phyloP scores from a whole-genome alignment of 2,888 invertebrate species.

The Linyphia triangularis region DNA sequence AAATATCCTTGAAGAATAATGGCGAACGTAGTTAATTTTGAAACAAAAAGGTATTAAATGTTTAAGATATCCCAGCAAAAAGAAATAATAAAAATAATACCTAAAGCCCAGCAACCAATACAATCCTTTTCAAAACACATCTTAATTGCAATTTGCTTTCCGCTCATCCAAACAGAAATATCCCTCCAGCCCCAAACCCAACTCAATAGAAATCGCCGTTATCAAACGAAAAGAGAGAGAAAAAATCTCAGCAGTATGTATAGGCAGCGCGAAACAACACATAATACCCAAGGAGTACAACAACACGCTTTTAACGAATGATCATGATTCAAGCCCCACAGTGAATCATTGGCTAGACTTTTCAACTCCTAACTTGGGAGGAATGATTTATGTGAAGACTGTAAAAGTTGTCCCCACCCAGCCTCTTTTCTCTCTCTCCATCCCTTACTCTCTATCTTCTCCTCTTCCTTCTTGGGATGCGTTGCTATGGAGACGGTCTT shows the following conservation, averaged over 20 bases:
- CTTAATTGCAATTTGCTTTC: constrained; percentile 36
- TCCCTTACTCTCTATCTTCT: no score
- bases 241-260: constrained; percentile 29
- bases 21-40: no score
- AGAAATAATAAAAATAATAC: background rate
- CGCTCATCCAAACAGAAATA: background rate
- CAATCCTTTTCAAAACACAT: background rate
- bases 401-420: constrained; percentile 73
- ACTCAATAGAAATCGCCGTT: background rate
- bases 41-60: no score
- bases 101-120: no score
- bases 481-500: constrained; percentile 51
- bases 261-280: constrained; percentile 63
- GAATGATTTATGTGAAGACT: constrained; percentile 73
- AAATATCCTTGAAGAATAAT: no score
- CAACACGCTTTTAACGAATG: constrained; percentile 74
- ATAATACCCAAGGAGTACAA: constrained; percentile 63
- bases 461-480: constrained; percentile 57
- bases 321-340: constrained; percentile 60
- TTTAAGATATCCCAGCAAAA: background rate
- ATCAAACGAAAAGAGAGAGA: constrained; percentile 5
- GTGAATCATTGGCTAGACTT: constrained; percentile 72
- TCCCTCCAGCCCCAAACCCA: background rate
- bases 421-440: constrained; percentile 54
- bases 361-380: constrained; percentile 71